A percentile compares a stretch with the other conserved stretches of the same genome.
These are phyloP conservation scores for Acleris sparsana DNA, from an alignment of 2,888 invertebrate genomes.

Conservation along the genomic window DNA sequence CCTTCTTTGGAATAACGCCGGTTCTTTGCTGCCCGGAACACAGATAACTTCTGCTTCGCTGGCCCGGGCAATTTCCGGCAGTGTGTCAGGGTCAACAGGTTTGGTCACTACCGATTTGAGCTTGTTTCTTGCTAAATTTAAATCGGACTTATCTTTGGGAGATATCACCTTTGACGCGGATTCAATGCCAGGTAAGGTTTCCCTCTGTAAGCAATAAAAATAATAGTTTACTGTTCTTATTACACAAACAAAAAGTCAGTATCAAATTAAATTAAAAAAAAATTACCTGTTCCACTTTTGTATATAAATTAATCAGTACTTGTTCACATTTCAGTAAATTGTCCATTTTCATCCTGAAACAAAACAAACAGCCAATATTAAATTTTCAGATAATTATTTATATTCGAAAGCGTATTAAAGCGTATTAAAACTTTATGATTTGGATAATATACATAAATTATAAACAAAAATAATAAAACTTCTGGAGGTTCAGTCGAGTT, in stretches of 20 bases:
- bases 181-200: constrained; percentile 48
- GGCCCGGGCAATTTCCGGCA: constrained; percentile 70
- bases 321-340: constrained; percentile 87
- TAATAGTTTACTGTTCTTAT: neutral
- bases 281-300: constrained; percentile 85
- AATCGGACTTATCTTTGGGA: constrained; percentile 50
- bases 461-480: too few relatives aligned
- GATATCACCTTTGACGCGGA: constrained; percentile 40
- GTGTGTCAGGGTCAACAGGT: constrained; percentile 54
- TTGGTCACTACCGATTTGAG: constrained; percentile 58
- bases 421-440: too few relatives aligned
- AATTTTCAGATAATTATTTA: neutral
- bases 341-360: constrained; percentile 86
- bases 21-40: constrained; percentile 69
- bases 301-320: constrained; percentile 86
- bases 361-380: constrained; percentile 28
- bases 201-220: constrained; percentile 58
- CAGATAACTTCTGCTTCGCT: constrained; percentile 62
- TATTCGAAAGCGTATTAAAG: neutral
- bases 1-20: constrained; percentile 72
- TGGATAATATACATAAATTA: too few relatives aligned
- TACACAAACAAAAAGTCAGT: constrained; percentile 5
- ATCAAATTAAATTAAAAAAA: constrained; percentile 20
- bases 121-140: constrained; percentile 65
- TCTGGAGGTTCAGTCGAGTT: too few relatives aligned